These are phyloP conservation scores for Lasioglossum albipes DNA, from an alignment of 1,140 invertebrate genomes.

Conservation along the genomic window DNA sequence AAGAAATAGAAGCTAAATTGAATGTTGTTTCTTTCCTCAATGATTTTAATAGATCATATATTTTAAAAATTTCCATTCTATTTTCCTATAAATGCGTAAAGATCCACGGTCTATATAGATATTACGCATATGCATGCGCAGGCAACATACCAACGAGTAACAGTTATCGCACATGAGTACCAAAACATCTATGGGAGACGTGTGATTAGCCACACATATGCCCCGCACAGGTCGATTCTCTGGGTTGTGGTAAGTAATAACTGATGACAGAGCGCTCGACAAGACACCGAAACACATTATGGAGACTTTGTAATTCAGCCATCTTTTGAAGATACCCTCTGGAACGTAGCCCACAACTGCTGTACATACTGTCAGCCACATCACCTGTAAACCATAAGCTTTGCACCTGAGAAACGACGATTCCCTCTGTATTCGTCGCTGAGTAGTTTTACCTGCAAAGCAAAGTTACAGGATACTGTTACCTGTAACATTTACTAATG, in stretches of 20 bases:
- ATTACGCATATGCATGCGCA: not conserved
- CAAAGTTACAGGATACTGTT: constrained; percentile 64
- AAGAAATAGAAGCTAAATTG: no score
- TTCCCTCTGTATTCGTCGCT: constrained; percentile 55
- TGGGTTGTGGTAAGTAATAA: constrained; percentile 93
- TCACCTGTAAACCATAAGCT: constrained; percentile 83
- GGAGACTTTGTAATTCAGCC: constrained; percentile 88
- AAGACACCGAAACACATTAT: constrained; percentile 94
- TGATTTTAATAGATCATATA: no score
- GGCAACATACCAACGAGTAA: constrained; percentile 95
- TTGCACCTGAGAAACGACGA: constrained; percentile 58
- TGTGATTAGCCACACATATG: constrained; percentile 99
- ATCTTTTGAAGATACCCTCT: constrained; percentile 87
- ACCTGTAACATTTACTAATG: constrained; percentile 62
- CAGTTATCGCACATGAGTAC: constrained; percentile 98
- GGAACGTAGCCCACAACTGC: constrained; percentile 91
- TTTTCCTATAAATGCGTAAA: no score
- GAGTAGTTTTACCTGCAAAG: constrained; percentile 63
- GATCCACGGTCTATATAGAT: no score
- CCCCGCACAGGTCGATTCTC: constrained; percentile 90
- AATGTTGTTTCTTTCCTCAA: no score
- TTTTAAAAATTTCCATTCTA: no score
- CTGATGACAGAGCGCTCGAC: constrained; percentile 91
- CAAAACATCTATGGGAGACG: constrained; percentile 98
- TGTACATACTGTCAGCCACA: constrained; percentile 91